Evolutionary conservation across 2,888 invertebrate genomes (phyloP).

Genomic region (Drosophila parthenogenetica): DNA sequence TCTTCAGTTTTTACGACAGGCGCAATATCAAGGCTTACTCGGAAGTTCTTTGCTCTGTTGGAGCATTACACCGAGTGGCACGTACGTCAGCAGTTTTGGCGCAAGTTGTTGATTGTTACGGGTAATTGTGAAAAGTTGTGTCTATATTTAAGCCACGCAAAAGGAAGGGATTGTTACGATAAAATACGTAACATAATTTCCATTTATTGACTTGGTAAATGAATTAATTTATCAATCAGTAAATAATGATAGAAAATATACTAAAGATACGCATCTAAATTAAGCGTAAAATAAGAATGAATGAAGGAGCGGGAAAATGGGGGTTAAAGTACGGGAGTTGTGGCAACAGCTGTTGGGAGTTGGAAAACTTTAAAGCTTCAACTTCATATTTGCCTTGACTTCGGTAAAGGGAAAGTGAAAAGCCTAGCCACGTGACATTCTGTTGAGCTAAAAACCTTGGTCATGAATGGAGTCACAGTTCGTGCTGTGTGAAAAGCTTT

Average conservation of each 20-base stretch:
- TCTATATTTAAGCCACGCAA: conserved; percentile 2
- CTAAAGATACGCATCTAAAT: conserved; percentile 8
- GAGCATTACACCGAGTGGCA: conserved; percentile 49
- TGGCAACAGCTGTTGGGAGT: conserved; percentile 4
- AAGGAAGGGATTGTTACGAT: background rate
- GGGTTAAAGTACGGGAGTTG: background rate
- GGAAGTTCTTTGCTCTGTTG: background rate
- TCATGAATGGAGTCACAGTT: conserved; percentile 62
- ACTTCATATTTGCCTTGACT: conserved; percentile 11
- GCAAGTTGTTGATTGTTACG: conserved; percentile 2
- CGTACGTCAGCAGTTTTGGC: conserved; percentile 48
- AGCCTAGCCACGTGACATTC: conserved; percentile 41
- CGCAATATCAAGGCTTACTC: background rate
- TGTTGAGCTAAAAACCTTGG: conserved; percentile 41
- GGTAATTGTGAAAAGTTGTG: conserved; percentile 21
- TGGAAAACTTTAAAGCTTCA: conserved; percentile 37
- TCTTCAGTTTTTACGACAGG: background rate
- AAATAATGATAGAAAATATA: conserved; percentile 21
- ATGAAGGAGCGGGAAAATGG: background rate
- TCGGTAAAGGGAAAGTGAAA: conserved; percentile 43
- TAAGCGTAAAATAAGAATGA: background rate
- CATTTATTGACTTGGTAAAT: conserved; percentile 37
- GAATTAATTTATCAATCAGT: conserved; percentile 36
- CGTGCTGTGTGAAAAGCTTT: conserved; percentile 43
- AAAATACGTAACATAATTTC: conserved; percentile 27